Conservation (phyloP, 2,113 vertebrate genomes). For the Myiagra hebetior region DNA sequence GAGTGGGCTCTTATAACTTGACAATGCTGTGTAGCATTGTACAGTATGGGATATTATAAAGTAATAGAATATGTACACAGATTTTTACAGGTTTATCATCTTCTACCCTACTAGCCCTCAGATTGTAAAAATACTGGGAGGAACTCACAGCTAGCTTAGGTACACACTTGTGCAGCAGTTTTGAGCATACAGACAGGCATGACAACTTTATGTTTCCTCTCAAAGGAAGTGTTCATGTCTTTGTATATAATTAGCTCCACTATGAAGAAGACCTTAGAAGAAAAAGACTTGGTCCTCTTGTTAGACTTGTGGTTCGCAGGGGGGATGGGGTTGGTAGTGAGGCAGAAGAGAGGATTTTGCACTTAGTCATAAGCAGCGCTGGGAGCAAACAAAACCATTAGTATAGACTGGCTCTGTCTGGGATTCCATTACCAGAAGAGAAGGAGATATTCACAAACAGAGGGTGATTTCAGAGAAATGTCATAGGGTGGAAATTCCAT, state of each 20-base stretch:
- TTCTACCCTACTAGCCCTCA: not conserved
- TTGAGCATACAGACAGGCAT: fast-evolving
- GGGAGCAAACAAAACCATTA: constrained; percentile 12
- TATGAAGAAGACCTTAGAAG: not conserved
- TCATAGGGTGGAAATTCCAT: not conserved
- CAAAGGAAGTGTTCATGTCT: not conserved
- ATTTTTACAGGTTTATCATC: not conserved
- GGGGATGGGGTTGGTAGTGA: not conserved
- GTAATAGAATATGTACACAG: not conserved
- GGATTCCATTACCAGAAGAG: constrained; percentile 5
- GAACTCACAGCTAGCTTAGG: not conserved
- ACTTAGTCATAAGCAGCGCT: not conserved
- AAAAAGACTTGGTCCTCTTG: not conserved
- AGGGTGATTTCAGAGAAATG: not conserved
- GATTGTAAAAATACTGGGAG: not conserved
- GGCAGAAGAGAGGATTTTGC: not conserved
- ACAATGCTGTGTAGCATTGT: not conserved
- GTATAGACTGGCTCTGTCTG: not conserved
- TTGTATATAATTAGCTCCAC: not conserved
- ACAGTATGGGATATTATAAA: not conserved
- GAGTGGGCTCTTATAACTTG: not conserved
- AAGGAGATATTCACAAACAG: not conserved
- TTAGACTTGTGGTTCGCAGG: not conserved
- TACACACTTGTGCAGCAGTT: not conserved
- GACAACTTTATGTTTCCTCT: not conserved